These are phyloP conservation scores for Chaetodon trifascialis DNA, from an alignment of 2,113 vertebrate genomes.

Conservation along the genomic window DNA sequence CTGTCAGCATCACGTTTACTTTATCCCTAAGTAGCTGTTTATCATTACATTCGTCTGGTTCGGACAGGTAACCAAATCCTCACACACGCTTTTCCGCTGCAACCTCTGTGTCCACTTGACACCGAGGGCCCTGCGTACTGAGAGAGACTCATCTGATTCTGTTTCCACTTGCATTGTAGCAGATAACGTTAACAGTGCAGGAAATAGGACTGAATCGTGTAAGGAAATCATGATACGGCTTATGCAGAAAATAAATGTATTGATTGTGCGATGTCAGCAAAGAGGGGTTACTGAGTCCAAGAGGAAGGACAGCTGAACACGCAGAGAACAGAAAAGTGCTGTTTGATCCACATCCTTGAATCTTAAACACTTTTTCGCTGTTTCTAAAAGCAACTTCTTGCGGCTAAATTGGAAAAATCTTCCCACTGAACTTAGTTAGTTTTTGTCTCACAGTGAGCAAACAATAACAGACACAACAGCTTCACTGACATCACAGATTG, in stretches of 20 bases:
- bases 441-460: slow-evolving; percentile 8
- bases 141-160: slow-evolving; percentile 66
- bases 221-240: slow-evolving; percentile 36
- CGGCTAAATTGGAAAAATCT: not conserved
- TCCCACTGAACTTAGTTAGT: not conserved
- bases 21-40: slow-evolving; percentile 56
- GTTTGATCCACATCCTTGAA: not conserved
- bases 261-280: slow-evolving; percentile 38
- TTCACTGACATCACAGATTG: not conserved
- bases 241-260: slow-evolving; percentile 53
- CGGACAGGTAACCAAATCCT: slow-evolving; percentile 79
- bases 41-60: slow-evolving; percentile 73
- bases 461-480: slow-evolving; percentile 30
- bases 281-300: slow-evolving; percentile 12
- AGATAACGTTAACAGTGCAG: slow-evolving; percentile 60
- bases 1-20: slow-evolving; percentile 37
- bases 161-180: slow-evolving; percentile 73
- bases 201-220: slow-evolving; percentile 43
- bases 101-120: slow-evolving; percentile 80
- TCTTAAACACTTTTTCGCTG: not conserved
- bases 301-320: slow-evolving; percentile 11
- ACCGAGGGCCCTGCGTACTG: slow-evolving; percentile 67
- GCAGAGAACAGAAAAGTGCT: slow-evolving; percentile 12
- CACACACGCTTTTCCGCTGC: slow-evolving; percentile 66
- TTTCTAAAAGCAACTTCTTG: not conserved